Evolutionary conservation across 2,888 invertebrate genomes (phyloP), one percentile per base, ranked within the genome.

Genomic region (Drosophila demipolita): DNA sequence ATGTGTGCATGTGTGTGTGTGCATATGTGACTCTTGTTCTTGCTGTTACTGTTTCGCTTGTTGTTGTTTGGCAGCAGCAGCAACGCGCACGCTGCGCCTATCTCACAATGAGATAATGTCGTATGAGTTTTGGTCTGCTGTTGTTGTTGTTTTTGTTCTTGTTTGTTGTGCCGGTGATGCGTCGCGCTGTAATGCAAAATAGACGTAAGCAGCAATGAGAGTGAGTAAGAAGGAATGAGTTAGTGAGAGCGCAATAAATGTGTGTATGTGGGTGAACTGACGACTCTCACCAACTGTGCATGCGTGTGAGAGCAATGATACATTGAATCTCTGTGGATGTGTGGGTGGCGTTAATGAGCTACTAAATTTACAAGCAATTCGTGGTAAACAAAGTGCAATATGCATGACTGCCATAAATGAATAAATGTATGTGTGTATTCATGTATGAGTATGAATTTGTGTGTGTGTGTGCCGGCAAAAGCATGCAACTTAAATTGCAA

Each of bases 351-450:
- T 66, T 72, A 70, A 73, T 71, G 74, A 75, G 68, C 60, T 61
- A 63, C 40, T 63, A 48, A 66, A 70, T 77, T 66, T 79, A 76
- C 76, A 71, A 76, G 68, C 82, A 79, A 78, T 78, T 81, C 76
- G 76, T 81, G 76, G 82, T 82, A 81, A 81, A 81, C 82, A 81
- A 80, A 73, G 66, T 73, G 67, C 73, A 72, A 64, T 79, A 63
- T 66, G 68, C 67, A 61, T 75, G 75, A 70, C 59, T 71, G 69
- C 61, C 42, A 52, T 54, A 23, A 32, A 11, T 62, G 2, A 15
- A 33, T 40, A 36, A 20, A 32, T 45, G 29, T 61, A 53, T 42
- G n/a, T 50, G 49, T 8, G 45, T 54, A 33, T 32, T 29, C 20
- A 32, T 45, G 26, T 61, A 53, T 38, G 23, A 48, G 52, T 60